phyloP scores from a whole-genome alignment of 2,113 vertebrate species.

The human (Homo sapiens) region DNA sequence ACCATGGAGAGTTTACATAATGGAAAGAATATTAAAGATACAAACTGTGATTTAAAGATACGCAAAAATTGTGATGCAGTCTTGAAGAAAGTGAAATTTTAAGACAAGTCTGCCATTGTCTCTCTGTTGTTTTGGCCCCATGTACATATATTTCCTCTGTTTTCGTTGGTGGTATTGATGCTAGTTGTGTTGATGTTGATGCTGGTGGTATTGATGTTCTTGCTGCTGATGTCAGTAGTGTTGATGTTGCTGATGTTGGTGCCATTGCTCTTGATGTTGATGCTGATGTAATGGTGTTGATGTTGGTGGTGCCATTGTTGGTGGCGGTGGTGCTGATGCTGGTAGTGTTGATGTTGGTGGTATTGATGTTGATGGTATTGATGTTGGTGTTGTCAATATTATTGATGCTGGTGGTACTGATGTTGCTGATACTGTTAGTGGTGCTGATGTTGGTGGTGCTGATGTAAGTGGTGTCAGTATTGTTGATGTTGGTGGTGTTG shows the following conservation, averaged over 20 bases:
- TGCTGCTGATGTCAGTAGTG: neutral
- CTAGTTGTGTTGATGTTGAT: neutral
- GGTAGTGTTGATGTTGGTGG: neutral
- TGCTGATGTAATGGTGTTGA: neutral
- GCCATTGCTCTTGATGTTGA: neutral
- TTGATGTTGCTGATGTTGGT: neutral
- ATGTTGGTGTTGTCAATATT: fast-evolving
- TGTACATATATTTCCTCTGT: neutral
- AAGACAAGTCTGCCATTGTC: too few relatives aligned
- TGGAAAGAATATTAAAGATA: neutral
- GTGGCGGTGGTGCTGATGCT: neutral
- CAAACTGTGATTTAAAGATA: neutral
- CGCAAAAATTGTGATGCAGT: neutral
- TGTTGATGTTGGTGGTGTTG: neutral
- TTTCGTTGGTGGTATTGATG: neutral
- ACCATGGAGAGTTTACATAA: fast-evolving
- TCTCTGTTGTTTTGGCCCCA: neutral
- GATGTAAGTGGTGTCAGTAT: neutral
- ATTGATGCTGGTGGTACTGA: neutral
- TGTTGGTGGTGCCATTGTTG: neutral
- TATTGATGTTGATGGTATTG: too few relatives aligned
- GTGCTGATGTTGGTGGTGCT: neutral
- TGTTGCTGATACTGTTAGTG: neutral
- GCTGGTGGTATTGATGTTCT: neutral
- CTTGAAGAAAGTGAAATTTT: neutral